phyloP scores from a whole-genome alignment of 23 tunicate genomes.

The Trididemnum miniatum region DNA sequence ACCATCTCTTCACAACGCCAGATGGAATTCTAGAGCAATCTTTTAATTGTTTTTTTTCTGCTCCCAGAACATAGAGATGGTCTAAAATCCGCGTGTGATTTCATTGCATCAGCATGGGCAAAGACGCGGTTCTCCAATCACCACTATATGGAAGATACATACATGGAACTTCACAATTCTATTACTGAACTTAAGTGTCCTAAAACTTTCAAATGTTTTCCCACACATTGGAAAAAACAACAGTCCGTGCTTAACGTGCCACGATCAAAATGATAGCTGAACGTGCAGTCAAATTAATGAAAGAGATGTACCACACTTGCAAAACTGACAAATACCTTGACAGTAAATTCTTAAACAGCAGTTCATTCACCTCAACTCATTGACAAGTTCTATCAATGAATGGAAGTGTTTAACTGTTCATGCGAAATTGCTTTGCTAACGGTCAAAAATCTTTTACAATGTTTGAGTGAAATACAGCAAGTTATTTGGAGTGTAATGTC shows the following conservation, averaged over 20 bases:
- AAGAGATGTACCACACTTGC: not conserved
- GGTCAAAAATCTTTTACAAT: too few species aligned
- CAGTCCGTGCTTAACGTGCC: constrained; percentile 3
- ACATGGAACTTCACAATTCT: not conserved
- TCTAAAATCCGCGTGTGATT: not conserved
- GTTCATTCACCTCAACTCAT: too few species aligned
- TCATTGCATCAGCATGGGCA: not conserved
- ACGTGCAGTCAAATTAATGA: not conserved
- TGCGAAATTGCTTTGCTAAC: too few species aligned
- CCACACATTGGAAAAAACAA: not conserved
- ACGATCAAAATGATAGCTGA: constrained; percentile 7
- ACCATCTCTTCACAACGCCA: not conserved
- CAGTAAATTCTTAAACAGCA: constrained; percentile 1
- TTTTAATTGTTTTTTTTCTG: constrained; percentile 8
- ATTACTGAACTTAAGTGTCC: not conserved
- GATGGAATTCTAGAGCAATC: not conserved
- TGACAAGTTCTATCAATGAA: too few species aligned
- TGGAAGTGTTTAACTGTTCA: too few species aligned
- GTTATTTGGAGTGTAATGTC: too few species aligned
- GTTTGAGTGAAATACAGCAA: too few species aligned
- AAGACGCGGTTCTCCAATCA: constrained; percentile 1
- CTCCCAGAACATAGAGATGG: not conserved
- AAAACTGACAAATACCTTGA: constrained; percentile 9
- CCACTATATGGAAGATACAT: not conserved
- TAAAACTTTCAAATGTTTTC: constrained; percentile 1